These are phyloP conservation scores for Lypha dubia DNA, from an alignment of 2,888 invertebrate species.

Conservation along the genomic window DNA sequence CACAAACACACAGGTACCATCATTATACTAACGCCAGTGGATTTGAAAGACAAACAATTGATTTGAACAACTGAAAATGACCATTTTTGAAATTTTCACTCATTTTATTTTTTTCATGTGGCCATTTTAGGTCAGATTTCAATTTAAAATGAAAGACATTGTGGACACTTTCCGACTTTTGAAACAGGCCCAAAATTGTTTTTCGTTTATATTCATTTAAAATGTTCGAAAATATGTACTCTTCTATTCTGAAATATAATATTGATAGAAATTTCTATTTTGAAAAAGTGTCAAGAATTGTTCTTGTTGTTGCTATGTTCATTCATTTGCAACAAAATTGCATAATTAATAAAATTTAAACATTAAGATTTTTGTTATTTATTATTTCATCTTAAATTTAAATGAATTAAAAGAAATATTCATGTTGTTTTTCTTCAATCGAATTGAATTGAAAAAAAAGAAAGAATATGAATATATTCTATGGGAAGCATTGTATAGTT, in stretches of 20 bases:
- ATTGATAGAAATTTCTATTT: slow-evolving; percentile 15
- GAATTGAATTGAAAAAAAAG: not conserved
- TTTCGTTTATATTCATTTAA: not conserved
- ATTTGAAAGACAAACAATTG: slow-evolving; percentile 27
- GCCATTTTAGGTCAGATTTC: slow-evolving; percentile 27
- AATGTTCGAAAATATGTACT: not conserved
- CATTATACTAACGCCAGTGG: slow-evolving; percentile 46
- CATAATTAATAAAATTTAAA: slow-evolving; percentile 31
- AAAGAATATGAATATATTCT: not conserved
- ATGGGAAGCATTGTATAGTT: not conserved
- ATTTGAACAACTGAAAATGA: slow-evolving; percentile 54
- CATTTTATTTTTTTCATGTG: not conserved
- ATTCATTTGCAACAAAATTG: slow-evolving; percentile 48
- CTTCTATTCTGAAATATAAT: not conserved
- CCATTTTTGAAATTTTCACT: slow-evolving; percentile 36
- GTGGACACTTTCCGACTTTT: slow-evolving; percentile 28
- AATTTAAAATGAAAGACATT: slow-evolving; percentile 18
- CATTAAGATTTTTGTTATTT: slow-evolving; percentile 7
- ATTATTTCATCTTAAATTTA: not conserved
- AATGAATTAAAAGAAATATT: not conserved
- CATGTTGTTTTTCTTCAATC: not conserved
- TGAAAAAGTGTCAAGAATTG: not conserved
- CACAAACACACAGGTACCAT: too few species aligned
- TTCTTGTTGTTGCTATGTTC: not conserved
- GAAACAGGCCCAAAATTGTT: not conserved